Conservation (phyloP, 2,888 invertebrate species). For the Napeogenes inachia region DNA sequence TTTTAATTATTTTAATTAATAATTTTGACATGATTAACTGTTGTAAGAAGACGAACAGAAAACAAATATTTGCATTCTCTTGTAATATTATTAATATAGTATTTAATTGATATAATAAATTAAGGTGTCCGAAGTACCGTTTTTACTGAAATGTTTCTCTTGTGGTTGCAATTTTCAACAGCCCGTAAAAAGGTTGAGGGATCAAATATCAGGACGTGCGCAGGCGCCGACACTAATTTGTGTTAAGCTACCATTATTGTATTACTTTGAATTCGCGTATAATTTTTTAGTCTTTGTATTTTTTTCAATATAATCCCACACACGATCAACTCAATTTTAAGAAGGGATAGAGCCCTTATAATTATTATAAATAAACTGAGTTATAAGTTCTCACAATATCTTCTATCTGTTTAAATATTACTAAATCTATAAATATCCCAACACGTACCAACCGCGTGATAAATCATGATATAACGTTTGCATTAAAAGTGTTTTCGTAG, state of each 20-base stretch:
- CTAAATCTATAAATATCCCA: neutral
- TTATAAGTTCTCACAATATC: too few relatives aligned
- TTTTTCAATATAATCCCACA: neutral
- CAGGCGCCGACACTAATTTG: slow-evolving; percentile 28
- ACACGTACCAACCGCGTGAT: slow-evolving; percentile 1
- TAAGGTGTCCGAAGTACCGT: neutral
- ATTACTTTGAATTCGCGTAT: slow-evolving; percentile 19
- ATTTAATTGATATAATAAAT: neutral
- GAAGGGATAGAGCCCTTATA: too few relatives aligned
- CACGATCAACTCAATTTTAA: too few relatives aligned
- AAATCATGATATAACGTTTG: neutral
- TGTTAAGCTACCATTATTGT: slow-evolving; percentile 25
- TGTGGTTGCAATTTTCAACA: slow-evolving; percentile 11
- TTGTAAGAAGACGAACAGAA: neutral
- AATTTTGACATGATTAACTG: neutral
- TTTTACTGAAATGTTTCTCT: neutral
- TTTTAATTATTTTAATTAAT: neutral
- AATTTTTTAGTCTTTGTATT: slow-evolving; percentile 11
- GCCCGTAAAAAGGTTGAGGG: slow-evolving; percentile 21
- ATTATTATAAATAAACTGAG: too few relatives aligned
- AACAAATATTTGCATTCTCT: neutral
- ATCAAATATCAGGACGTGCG: slow-evolving; percentile 27
- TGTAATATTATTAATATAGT: neutral
- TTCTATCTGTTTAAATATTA: too few relatives aligned
- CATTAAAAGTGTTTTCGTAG: slow-evolving; percentile 7